Base-by-base conservation (phyloP, 2,888 invertebrate genomes). In the Athalia circularis region DNA sequence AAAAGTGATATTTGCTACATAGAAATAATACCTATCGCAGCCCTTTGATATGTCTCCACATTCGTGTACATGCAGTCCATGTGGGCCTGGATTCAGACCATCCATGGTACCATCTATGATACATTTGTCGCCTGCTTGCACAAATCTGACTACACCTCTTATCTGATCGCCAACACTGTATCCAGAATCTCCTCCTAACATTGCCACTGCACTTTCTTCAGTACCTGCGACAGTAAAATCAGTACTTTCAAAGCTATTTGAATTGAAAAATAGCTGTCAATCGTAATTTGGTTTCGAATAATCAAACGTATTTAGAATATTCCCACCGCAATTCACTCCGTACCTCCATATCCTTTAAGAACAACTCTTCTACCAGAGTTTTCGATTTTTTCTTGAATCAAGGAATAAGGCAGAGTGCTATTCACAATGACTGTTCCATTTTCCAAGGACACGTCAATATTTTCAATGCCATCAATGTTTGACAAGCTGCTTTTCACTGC, bases 91-190 rank as follows among this genome's bases (percentile, higher is more conserved):
- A 0, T 91, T 83, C 65, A 98, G 91, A 0, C 96, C 96, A 90
- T 97, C 97, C 3, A 98, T 91, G 3, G 95, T 95, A 0, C 97
- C 97, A 87, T 98, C 98, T 3, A 97, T 92, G 0, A 97, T 92
- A 74, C 95, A 94, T 0, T 93, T 93, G 0, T 89, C 83, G 3
- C 82, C 15, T 0, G 91, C 90, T 90, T 96, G 95, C 61, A 94
- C 92, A 87, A 98, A 95, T 79, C 97, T 90, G 5, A 97, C 92
- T 13, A 98, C 95, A 0, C 97, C 97, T 85, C 94, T 91, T 3
- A 95, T 91, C 0, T 88, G 80, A 0, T 85, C 84, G 4, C 90
- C 88, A 75, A 92, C 92, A 65, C 90, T 88, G 72, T 90, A 90
- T 52, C 91, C 91, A 7, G 90, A 88, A 79, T 88, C 86, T 13